Evolutionary conservation across 2,797 vertebrate genomes (phyloP).

Genomic region (Peromyscus nudipes): DNA sequence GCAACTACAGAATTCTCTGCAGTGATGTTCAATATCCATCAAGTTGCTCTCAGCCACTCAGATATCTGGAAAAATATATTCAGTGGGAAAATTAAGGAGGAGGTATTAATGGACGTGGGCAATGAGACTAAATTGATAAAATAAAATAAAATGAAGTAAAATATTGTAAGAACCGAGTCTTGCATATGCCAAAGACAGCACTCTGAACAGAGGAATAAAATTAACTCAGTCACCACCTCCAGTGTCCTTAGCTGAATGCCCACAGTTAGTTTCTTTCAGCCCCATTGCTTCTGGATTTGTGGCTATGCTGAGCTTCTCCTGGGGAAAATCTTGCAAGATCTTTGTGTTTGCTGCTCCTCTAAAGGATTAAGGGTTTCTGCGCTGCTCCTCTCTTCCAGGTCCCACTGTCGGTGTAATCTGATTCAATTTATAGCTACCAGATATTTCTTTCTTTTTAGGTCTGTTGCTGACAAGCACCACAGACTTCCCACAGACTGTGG

Average conservation of each 20-base stretch:
- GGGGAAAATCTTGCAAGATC: constrained; percentile 28
- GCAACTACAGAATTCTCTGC: background rate
- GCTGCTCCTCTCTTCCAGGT: constrained; percentile 1
- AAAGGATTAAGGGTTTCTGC: constrained; percentile 66
- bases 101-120: background rate
- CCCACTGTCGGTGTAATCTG: constrained; percentile 39
- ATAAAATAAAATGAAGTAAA: background rate
- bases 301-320: background rate
- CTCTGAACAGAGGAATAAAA: background rate
- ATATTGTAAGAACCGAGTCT: background rate
- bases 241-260: background rate
- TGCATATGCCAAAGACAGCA: background rate
- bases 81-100: background rate
- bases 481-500: constrained; percentile 58
- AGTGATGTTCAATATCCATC: background rate
- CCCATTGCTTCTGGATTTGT: constrained; percentile 10
- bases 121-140: constrained; percentile 42
- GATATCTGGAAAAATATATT: constrained; percentile 10
- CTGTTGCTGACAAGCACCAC: constrained; percentile 65
- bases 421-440: constrained; percentile 71
- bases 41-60: background rate
- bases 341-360: background rate
- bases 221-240: background rate
- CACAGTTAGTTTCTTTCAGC: background rate
- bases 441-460: constrained; percentile 66